phyloP scores from a whole-genome alignment of 1,140 invertebrate genomes.

The Chionoecetes opilio region DNA sequence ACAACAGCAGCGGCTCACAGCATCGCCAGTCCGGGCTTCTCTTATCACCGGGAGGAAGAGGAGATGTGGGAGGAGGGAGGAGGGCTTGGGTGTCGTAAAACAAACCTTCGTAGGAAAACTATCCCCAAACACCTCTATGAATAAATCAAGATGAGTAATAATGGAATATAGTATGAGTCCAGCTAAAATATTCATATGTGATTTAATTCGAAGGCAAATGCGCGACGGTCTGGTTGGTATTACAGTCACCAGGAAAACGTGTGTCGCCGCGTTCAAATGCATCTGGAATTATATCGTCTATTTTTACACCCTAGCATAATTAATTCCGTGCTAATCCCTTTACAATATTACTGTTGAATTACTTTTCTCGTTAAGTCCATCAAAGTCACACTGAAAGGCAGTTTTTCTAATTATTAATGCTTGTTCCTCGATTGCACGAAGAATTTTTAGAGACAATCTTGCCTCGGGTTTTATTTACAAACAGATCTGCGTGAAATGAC shows the following conservation, averaged over 20 bases:
- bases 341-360: conserved; percentile 22
- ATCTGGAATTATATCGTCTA: neutral
- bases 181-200: too few relatives aligned
- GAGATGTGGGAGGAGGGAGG: too few relatives aligned
- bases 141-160: too few relatives aligned
- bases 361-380: conserved; percentile 20
- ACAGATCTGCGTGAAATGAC: neutral
- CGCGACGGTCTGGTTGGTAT: neutral
- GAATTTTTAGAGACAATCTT: neutral
- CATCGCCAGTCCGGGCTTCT: too few relatives aligned
- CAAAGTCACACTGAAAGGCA: neutral
- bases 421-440: neutral
- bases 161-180: too few relatives aligned
- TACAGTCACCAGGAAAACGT: neutral
- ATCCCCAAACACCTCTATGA: too few relatives aligned
- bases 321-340: conserved; percentile 16
- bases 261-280: conserved; percentile 17
- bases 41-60: too few relatives aligned
- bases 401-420: conserved; percentile 31
- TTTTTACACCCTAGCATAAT: conserved; percentile 20
- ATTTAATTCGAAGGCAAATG: neutral
- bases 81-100: too few relatives aligned
- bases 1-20: too few relatives aligned
- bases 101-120: too few relatives aligned
- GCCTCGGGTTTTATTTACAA: neutral